phyloP scores from a whole-genome alignment of 2,797 vertebrate genomes.

The Girardinus metallicus region DNA sequence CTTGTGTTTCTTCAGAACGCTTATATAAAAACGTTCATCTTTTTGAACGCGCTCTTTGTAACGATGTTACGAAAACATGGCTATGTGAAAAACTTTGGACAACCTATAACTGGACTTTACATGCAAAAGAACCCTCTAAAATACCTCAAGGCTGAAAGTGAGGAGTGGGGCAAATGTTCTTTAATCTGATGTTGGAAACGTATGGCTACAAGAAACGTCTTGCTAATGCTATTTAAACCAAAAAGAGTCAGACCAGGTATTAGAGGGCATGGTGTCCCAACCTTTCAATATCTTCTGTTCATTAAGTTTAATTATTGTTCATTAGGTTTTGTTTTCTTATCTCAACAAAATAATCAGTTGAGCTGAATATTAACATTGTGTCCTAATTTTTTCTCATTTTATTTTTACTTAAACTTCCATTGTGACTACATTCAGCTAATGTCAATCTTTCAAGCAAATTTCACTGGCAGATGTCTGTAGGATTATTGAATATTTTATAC shows the following conservation, averaged over 20 bases:
- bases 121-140: not conserved
- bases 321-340: not conserved
- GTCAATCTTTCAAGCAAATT: not conserved
- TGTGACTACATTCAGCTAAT: not conserved
- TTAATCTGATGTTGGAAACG: not conserved
- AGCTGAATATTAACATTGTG: not conserved
- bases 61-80: not conserved
- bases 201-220: not conserved
- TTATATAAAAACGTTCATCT: not conserved
- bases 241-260: not conserved
- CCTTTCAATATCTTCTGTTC: not conserved
- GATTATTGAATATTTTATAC: slow-evolving; percentile 3
- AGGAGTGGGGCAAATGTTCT: not conserved
- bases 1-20: not conserved
- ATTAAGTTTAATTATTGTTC: not conserved
- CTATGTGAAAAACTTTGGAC: not conserved
- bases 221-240: not conserved
- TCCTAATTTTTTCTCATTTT: not conserved
- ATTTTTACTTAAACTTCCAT: not conserved
- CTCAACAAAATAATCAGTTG: not conserved
- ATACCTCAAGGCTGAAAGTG: not conserved
- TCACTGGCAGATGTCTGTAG: not conserved
- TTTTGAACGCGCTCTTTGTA: not conserved
- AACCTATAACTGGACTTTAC: not conserved
- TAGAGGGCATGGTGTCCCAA: not conserved